phyloP scores from a whole-genome alignment of 2,888 invertebrate genomes.

The Phytoseiulus persimilis region DNA sequence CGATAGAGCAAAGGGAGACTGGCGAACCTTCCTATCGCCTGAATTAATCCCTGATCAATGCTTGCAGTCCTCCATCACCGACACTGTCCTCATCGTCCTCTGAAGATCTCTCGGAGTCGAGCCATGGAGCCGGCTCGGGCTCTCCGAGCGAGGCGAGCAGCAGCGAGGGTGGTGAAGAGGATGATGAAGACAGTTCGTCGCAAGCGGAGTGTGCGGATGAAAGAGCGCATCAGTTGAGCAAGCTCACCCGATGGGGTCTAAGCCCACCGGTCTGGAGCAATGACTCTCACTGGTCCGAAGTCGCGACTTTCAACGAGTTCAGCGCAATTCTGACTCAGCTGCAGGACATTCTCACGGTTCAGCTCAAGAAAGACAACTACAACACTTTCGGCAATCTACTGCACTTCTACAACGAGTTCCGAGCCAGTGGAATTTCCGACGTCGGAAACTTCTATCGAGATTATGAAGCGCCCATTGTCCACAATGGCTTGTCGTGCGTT shows the following conservation, averaged over 20 bases:
- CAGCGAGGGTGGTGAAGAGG: slow-evolving; percentile 38
- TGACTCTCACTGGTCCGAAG: slow-evolving; percentile 51
- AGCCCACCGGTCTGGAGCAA: slow-evolving; percentile 68
- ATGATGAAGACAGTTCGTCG: slow-evolving; percentile 41
- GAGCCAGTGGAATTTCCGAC: slow-evolving; percentile 54
- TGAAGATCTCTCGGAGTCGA: slow-evolving; percentile 34
- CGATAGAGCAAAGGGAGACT: too few species aligned
- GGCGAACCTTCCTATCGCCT: too few species aligned
- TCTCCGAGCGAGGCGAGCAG: slow-evolving; percentile 9
- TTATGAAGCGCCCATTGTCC: slow-evolving; percentile 68
- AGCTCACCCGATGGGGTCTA: slow-evolving; percentile 53
- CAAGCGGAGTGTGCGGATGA: slow-evolving; percentile 64
- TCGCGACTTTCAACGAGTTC: slow-evolving; percentile 59
- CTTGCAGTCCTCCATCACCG: slow-evolving; percentile 31
- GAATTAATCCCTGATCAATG: neutral
- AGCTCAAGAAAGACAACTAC: slow-evolving; percentile 75
- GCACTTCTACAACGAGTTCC: slow-evolving; percentile 51
- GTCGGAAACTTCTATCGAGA: slow-evolving; percentile 65
- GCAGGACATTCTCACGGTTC: slow-evolving; percentile 68
- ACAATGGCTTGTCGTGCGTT: slow-evolving; percentile 75
- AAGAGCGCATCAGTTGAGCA: slow-evolving; percentile 55
- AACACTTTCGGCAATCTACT: slow-evolving; percentile 80
- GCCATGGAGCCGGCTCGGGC: neutral
- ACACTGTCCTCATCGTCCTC: slow-evolving; percentile 30
- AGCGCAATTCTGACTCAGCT: slow-evolving; percentile 70